These are phyloP conservation scores for Naso thynnoides DNA, from an alignment of 2,797 vertebrate species.

Conservation along the genomic window DNA sequence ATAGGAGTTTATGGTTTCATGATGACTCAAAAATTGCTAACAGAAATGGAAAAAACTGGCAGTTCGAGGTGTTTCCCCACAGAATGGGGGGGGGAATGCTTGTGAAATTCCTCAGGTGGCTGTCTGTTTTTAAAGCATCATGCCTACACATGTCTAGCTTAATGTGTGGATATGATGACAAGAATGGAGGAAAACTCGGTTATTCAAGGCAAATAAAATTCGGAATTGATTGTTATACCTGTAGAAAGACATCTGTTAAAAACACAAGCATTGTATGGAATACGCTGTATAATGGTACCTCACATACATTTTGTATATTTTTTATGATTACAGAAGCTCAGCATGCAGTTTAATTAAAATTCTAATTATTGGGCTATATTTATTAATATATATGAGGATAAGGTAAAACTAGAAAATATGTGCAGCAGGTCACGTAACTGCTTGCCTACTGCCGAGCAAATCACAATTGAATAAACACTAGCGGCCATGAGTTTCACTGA, in stretches of 20 bases:
- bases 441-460: too few relatives aligned
- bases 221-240: background rate
- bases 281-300: too few relatives aligned
- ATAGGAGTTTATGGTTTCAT: background rate
- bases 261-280: too few relatives aligned
- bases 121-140: slow-evolving; percentile 11
- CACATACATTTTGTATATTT: background rate
- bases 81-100: background rate
- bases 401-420: too few relatives aligned
- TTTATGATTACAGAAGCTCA: background rate
- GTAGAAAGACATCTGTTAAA: background rate
- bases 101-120: slow-evolving; percentile 60
- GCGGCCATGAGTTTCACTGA: background rate
- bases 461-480: background rate
- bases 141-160: slow-evolving; percentile 45
- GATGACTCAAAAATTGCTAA: background rate
- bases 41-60: background rate
- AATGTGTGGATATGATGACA: background rate
- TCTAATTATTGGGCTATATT: too few relatives aligned
- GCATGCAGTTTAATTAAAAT: background rate
- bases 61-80: slow-evolving; percentile 25
- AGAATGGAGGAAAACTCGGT: background rate
- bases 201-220: background rate
- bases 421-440: too few relatives aligned
- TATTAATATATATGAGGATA: too few relatives aligned